Percentiles rank a stretch among this genome's conserved stretches.
These are phyloP conservation scores for Ursus arctos DNA, from an alignment of 2,113 vertebrate species.

Conservation along the genomic window DNA sequence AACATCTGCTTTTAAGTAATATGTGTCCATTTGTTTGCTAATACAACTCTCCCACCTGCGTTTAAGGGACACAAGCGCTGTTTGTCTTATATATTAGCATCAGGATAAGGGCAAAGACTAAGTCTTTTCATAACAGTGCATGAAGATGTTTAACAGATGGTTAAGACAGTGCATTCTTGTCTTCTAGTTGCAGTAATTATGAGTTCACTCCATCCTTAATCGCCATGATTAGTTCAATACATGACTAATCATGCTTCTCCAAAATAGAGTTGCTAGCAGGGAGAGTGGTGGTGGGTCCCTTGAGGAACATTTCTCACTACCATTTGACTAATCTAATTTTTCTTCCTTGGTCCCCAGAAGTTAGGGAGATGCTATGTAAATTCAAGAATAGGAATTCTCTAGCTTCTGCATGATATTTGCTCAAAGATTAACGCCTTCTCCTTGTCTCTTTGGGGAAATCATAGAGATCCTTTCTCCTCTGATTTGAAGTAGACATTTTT, in stretches of 20 bases:
- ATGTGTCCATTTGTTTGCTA: background rate
- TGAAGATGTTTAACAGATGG: background rate
- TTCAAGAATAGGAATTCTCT: constrained; percentile 29
- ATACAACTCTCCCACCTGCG: background rate
- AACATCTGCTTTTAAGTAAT: background rate
- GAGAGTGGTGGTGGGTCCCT: background rate
- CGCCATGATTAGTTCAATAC: background rate
- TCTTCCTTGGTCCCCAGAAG: background rate
- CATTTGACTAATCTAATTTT: constrained; percentile 43
- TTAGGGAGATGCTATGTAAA: background rate
- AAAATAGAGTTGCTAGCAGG: constrained; percentile 54
- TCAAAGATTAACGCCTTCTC: constrained; percentile 54
- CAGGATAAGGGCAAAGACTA: background rate
- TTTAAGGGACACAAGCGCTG: background rate
- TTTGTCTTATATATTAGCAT: background rate
- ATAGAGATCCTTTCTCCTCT: background rate
- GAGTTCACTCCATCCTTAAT: background rate
- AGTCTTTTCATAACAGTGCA: background rate
- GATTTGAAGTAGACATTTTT: constrained; percentile 40
- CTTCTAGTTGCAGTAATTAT: background rate
- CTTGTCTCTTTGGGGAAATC: constrained; percentile 70
- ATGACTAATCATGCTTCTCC: constrained; percentile 25
- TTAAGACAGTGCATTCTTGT: background rate
- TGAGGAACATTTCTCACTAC: background rate
- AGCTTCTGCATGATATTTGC: background rate